These are phyloP conservation scores for Psittacus erithacus DNA, from an alignment of 2,113 vertebrate species.

Conservation along the genomic window DNA sequence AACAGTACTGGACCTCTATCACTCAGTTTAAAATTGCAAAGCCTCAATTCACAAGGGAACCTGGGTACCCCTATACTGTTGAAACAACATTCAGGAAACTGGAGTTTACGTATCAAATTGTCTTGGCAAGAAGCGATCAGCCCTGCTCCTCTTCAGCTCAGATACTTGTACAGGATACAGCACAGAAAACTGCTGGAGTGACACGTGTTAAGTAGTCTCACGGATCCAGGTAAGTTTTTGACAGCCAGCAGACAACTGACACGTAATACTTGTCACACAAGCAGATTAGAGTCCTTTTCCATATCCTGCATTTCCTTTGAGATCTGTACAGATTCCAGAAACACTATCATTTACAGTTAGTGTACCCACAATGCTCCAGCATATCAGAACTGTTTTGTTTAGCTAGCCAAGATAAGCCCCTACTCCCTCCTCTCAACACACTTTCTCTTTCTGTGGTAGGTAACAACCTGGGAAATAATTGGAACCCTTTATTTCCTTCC, in stretches of 20 bases:
- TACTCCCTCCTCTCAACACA: neutral
- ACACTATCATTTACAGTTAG: neutral
- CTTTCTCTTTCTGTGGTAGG: neutral
- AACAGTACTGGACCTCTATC: neutral
- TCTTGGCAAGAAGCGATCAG: neutral
- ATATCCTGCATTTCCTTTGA: neutral
- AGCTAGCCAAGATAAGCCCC: neutral
- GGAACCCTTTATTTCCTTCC: neutral
- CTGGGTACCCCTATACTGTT: neutral
- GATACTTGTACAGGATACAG: neutral
- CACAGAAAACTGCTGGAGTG: neutral
- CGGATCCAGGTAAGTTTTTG: rapidly evolving
- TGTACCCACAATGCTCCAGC: neutral
- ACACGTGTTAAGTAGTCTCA: neutral
- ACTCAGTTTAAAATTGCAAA: neutral
- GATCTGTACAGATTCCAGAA: neutral
- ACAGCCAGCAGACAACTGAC: neutral
- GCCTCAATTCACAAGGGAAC: neutral
- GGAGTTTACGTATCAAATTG: neutral
- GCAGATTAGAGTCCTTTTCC: neutral
- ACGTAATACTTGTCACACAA: neutral
- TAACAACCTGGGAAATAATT: neutral
- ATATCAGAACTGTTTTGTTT: neutral
- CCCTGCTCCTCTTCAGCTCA: neutral
- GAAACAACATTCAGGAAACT: neutral